Conservation (phyloP, 2,113 vertebrate species). For the Prietella phreatophila region DNA sequence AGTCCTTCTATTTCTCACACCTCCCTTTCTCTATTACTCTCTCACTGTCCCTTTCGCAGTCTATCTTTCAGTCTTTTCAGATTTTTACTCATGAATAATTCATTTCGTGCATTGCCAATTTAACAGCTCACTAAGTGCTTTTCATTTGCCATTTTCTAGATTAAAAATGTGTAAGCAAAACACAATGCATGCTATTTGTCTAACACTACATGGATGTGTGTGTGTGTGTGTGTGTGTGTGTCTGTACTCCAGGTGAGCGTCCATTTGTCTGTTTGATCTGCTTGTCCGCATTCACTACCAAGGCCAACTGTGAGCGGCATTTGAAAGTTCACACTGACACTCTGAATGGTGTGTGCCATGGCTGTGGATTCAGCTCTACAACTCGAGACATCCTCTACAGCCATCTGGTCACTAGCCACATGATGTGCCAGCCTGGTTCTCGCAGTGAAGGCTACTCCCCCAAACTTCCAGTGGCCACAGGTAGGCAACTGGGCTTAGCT, state of each 20-base stretch:
- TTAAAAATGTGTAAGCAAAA: conserved; percentile 9
- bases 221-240: background rate
- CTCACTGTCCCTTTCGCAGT: background rate
- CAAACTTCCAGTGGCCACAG: conserved; percentile 69
- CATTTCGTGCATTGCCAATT: background rate
- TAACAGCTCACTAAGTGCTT: conserved; percentile 14
- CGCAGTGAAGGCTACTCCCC: conserved; percentile 86
- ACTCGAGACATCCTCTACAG: conserved; percentile 96
- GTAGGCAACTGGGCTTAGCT: conserved; percentile 63
- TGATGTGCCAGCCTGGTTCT: conserved; percentile 94
- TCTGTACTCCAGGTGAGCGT: conserved; percentile 81
- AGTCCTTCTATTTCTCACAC: background rate
- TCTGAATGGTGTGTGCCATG: conserved; percentile 89
- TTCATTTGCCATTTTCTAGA: background rate
- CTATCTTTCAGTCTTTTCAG: background rate
- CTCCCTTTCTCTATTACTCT: conserved; percentile 2
- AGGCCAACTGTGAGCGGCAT: conserved; percentile 97
- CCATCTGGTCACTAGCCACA: conserved; percentile 94
- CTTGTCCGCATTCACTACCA: conserved; percentile 95
- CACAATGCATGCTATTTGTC: background rate
- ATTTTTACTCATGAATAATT: conserved; percentile 19
- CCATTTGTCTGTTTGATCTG: conserved; percentile 96
- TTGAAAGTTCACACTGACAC: conserved; percentile 97
- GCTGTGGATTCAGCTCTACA: conserved; percentile 94
- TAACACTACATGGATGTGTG: background rate